Evolutionary conservation across 2,113 vertebrate genomes (phyloP).

Genomic region (Neoarius graeffei): DNA sequence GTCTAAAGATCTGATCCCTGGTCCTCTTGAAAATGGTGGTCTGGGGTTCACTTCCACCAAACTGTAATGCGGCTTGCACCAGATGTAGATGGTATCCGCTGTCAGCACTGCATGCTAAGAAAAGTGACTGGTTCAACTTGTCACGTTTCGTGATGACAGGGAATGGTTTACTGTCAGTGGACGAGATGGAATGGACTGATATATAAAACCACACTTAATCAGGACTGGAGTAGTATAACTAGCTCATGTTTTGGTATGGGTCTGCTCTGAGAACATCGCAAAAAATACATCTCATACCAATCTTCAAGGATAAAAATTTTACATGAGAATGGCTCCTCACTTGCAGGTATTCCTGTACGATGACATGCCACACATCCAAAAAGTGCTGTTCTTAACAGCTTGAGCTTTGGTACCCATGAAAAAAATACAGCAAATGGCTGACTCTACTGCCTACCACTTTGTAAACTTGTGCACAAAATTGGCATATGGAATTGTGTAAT

Average conservation of each 20-base stretch:
- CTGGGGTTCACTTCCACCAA: not conserved
- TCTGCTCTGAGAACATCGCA: not conserved
- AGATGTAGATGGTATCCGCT: not conserved
- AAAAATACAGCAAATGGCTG: not conserved
- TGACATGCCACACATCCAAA: not conserved
- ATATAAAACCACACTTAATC: not conserved
- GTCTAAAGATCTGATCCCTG: not conserved
- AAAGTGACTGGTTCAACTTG: not conserved
- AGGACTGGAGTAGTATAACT: not conserved
- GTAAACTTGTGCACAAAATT: not conserved
- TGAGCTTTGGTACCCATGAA: not conserved
- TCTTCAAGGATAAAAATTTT: not conserved
- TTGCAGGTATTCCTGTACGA: not conserved
- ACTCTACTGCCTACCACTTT: not conserved
- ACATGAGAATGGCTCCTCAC: not conserved
- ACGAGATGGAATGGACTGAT: not conserved
- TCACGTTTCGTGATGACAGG: not conserved
- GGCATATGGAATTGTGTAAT: not conserved
- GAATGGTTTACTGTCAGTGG: not conserved
- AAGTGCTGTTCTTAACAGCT: not conserved
- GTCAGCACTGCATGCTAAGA: not conserved
- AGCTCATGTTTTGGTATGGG: not conserved
- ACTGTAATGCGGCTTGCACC: not conserved
- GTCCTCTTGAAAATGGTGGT: not conserved
- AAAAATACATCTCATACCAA: not conserved